A percentile compares a stretch with the other conserved stretches of the same genome.
phyloP scores from a whole-genome alignment of 37 sponge, comb jelly and placozoan species.

The Halichondria panicea region DNA sequence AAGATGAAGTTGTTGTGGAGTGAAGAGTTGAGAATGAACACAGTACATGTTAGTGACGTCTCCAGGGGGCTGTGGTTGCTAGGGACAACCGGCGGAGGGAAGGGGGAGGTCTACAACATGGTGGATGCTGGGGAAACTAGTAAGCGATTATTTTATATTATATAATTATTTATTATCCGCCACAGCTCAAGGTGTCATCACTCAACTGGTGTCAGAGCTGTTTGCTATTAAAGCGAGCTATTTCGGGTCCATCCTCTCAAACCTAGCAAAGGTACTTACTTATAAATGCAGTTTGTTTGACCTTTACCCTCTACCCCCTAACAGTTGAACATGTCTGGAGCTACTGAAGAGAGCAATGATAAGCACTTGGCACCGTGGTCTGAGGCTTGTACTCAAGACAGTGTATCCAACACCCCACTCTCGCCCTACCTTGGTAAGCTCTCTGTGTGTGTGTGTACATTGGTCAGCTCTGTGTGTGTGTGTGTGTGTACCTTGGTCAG shows the following conservation, averaged over 20 bases:
- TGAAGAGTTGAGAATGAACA: constrained; percentile 90
- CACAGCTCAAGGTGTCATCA: constrained; percentile 76
- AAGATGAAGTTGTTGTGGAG: constrained; percentile 97
- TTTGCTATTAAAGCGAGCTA: constrained; percentile 89
- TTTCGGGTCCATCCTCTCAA: constrained; percentile 84
- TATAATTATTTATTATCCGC: background rate
- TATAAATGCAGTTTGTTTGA: background rate
- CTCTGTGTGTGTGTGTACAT: too few species aligned
- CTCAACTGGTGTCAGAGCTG: constrained; percentile 61
- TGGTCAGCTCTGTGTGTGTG: too few species aligned
- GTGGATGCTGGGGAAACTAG: constrained; percentile 90
- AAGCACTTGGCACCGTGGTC: constrained; percentile 98
- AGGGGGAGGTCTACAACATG: constrained; percentile 87
- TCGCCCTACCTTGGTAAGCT: constrained; percentile 89
- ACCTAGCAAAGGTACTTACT: constrained; percentile 75
- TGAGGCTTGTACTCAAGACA: constrained; percentile 72
- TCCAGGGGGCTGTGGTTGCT: constrained; percentile 87
- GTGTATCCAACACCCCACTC: constrained; percentile 87
- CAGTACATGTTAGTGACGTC: constrained; percentile 94
- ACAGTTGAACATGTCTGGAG: constrained; percentile 69
- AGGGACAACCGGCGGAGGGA: constrained; percentile 15
- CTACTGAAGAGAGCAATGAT: constrained; percentile 90
- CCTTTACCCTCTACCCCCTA: background rate
- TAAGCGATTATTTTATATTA: constrained; percentile 32
- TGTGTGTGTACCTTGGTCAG: too few species aligned